Conservation (phyloP, 2,113 vertebrate species). For the Zosterops lateralis region DNA sequence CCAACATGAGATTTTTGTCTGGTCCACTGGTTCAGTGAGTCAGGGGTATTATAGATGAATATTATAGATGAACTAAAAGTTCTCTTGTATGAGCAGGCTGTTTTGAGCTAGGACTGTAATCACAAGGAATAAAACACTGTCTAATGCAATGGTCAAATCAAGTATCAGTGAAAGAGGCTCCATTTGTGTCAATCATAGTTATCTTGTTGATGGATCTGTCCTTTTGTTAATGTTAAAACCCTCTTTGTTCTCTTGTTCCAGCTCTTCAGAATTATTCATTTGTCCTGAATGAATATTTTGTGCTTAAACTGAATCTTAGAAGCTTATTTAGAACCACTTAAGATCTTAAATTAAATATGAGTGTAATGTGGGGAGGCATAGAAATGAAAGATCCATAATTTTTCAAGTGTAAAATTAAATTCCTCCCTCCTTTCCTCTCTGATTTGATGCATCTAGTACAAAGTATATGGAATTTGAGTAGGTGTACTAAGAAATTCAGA, state of each 20-base stretch:
- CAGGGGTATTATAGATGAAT: not conserved
- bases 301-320: conserved; percentile 3
- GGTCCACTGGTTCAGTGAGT: not conserved
- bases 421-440: not conserved
- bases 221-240: not conserved
- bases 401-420: conserved; percentile 29
- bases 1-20: not conserved
- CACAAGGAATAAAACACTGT: not conserved
- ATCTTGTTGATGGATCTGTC: not conserved
- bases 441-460: not conserved
- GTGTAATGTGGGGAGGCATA: not conserved
- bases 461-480: not conserved
- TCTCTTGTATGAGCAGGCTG: not conserved
- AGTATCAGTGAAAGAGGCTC: not conserved
- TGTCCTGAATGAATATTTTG: conserved; percentile 17
- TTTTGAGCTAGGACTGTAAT: not conserved
- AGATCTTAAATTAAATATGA: conserved; percentile 17
- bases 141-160: not conserved
- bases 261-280: conserved; percentile 16
- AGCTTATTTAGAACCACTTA: conserved; percentile 21
- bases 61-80: not conserved
- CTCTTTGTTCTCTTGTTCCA: not conserved
- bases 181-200: not conserved
- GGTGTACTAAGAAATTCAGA: not conserved
- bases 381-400: conserved; percentile 11